Base-by-base conservation (phyloP, 2,113 vertebrate genomes). In the Carlito syrichta region DNA sequence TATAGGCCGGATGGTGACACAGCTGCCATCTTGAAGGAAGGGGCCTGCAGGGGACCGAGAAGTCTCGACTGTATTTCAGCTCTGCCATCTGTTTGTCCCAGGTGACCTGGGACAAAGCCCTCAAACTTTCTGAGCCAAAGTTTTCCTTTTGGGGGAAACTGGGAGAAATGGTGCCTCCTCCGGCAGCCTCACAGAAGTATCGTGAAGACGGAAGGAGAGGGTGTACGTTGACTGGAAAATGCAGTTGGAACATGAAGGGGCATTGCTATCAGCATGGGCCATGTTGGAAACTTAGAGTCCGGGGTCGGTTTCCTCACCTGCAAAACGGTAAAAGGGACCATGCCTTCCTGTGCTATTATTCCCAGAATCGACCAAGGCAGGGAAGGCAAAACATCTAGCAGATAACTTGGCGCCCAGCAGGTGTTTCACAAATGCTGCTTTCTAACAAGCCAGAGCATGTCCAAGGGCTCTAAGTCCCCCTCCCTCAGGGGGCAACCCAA, bases 171-270 rank as follows among this genome's bases (percentile, higher is more conserved):
- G 17, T 0, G 16, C n/a, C 45, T 35, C n/a, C 43, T 43, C 11
- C 1, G 0, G 19, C 54, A 48, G 22, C 56, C 58, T 27, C 6
- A 3, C 11, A 4, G 27, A 30, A n/a, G 25, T 3, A 16, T 5
- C 1, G 22, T 30, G 32, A 77, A 13, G 71, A 77, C 5, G 1
- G 38, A 56, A 27, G 77, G 10, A 19, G 25, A 12, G 20, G 76
- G 3, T 11, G 8, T 14, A 0, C 8, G 17, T 35, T 10, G 43
- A 8, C 66, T 14, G 5, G 17, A 27, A 23, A 7, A 8, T 11
- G 22, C 22, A 68, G 22, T 20, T n/a, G 10, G 22, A 35, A 48
- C 16, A 16, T 13, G n/a, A 81, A 13, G 40, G 35, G 35, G 17
- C 2, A 2, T 81, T 27, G 43, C 22, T 71, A 63, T 40, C 10